Base-by-base conservation (phyloP, 2,113 vertebrate genomes). In the Lates calcarifer region DNA sequence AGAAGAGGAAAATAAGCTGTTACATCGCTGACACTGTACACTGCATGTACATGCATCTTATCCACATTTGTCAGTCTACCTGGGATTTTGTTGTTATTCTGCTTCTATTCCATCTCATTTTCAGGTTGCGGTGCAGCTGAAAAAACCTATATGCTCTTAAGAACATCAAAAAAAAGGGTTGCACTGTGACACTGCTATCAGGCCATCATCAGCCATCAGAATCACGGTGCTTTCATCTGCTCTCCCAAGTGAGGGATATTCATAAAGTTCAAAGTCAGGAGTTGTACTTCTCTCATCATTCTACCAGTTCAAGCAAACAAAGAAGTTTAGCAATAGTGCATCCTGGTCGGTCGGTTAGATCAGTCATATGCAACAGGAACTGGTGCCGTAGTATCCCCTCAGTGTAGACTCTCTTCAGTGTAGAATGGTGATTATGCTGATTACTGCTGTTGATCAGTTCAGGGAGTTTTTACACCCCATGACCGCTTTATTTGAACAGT, bases 261-360 rank as follows among this genome's bases (percentile, higher is more conserved):
- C 29, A 41, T 41, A 14, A 47, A 69, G 43, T 61, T 66, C 65
- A 65, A 26, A 20, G 9, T 63, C 76, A 91, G 68, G 90, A 91
- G 65, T 83, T 57, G 22, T 49, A 85, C 90, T 67, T 63, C 91
- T 95, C 90, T 95, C 94, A 81, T 96, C 95, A 92, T 95, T 96
- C 89, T 96, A 64, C 37, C 47, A 45, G 31, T 45, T 76, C 47
- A 41, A 74, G 74, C 57, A 57, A 57, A 57, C 22, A 10, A 67
- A 51, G 29, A 78, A 37, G 24, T 60, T 61, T 5, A 79, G 55
- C 29, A 53, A 72, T 80, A 75, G 55, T 66, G 73, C 84, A 60
- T 77, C 61, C 74, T 73, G 83, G 74, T 87, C 69, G 20, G 28
- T 28, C 68, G 31, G 68, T 72, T 45, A 60, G n/a, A 89, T 83